These are phyloP conservation scores for Chouioia cunea DNA, from an alignment of 2,888 invertebrate species.

Conservation along the genomic window DNA sequence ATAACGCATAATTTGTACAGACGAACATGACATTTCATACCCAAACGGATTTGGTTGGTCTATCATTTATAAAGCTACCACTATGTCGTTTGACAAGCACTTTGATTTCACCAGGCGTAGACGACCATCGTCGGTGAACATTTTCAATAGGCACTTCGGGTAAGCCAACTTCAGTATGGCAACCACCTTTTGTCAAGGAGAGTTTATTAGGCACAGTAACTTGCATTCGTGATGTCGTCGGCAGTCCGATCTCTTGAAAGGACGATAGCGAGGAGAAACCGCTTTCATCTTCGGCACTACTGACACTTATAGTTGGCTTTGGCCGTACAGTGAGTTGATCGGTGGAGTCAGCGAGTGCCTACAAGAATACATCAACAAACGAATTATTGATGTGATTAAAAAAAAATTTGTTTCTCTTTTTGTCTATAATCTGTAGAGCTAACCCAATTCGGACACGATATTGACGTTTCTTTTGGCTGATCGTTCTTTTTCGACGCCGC, in stretches of 20 bases:
- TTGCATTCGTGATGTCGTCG: too few species aligned
- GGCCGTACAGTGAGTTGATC: constrained; percentile 49
- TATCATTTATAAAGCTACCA: constrained; percentile 54
- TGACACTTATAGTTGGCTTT: constrained; percentile 59
- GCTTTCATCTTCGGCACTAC: constrained; percentile 81
- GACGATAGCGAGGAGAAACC: constrained; percentile 89
- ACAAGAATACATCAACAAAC: too few species aligned
- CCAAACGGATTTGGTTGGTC: constrained; percentile 63
- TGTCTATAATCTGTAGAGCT: too few species aligned
- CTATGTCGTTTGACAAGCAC: constrained; percentile 61
- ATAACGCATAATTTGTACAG: too few species aligned
- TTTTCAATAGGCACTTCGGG: constrained; percentile 62
- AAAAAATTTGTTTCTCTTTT: too few species aligned
- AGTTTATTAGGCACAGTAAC: constrained; percentile 27
- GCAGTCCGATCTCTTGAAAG: constrained; percentile 85
- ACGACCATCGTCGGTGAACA: constrained; percentile 63
- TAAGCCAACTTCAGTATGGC: constrained; percentile 64
- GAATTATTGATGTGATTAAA: too few species aligned
- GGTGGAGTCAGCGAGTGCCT: constrained; percentile 46
- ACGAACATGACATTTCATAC: constrained; percentile 51
- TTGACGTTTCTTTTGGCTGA: constrained; percentile 32
- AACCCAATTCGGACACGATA: constrained; percentile 45
- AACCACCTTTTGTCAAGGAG: constrained; percentile 59
- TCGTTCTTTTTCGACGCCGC: constrained; percentile 49
- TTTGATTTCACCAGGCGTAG: constrained; percentile 63